Base-by-base conservation (phyloP, 30 jellyfish, hydroid and myxozoan genomes). In the Pelagia noctiluca region DNA sequence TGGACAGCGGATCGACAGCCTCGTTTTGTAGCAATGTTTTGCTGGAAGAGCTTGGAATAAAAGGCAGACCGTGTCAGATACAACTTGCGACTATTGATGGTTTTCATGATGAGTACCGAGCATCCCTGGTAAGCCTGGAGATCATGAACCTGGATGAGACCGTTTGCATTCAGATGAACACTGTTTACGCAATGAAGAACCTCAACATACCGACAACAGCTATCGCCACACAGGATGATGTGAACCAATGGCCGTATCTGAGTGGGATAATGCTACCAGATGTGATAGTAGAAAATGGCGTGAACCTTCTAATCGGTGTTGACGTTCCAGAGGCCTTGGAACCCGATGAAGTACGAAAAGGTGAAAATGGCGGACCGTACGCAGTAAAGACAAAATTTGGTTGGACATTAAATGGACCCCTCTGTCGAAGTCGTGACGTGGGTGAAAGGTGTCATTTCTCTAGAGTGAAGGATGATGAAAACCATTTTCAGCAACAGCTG, bases 371-470 rank as follows among this genome's bases (percentile, higher is more conserved):
- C 16, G 85, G 85, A 73, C 85, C 85, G 28, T 73, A 4, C 48
- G 85, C 85, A 8, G 90, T 78, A 16, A 42, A 36, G 35, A 78
- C 90, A 1, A 21, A 35, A 30, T 42, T 78, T 33, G 90, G 90
- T 4, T 63, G 83, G 90, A 37, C 90, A n/a, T 22, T 78, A 22
- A 63, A 47, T 34, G 90, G 90, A 47, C 90, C 90, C 35, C 46
- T 78, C 28, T 4, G 49, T 21, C 36, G 79, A 50, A 4, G 24
- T 4, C 11, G 3, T 2, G 3, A 7, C 23, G 50, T 3, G 26
- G 18, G 11, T 2, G 67, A 34, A 78, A 23, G 63, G 10, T 70
- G 82, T 36, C 50, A 26, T 70, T 70, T 70, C 67, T 42, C 85
- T 48, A 31, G 49, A 24, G 0, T 54, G 31, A 26, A 29, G 50